These are phyloP conservation scores for Dynastes hyllus DNA, from an alignment of 2,888 invertebrate genomes.

Conservation along the genomic window DNA sequence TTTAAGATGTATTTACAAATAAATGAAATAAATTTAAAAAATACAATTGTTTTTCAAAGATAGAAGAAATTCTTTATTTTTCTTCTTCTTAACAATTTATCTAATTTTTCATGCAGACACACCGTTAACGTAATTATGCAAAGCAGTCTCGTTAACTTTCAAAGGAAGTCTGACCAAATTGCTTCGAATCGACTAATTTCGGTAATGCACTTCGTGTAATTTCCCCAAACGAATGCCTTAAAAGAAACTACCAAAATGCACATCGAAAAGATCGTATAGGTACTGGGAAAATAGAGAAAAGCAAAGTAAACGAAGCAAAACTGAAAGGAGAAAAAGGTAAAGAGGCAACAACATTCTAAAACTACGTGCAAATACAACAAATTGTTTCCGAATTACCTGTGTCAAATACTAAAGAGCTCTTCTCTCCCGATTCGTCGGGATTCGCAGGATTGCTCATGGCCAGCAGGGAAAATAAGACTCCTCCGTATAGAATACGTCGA, in stretches of 20 bases:
- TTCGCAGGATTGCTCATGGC: neutral
- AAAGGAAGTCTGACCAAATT: constrained; percentile 21
- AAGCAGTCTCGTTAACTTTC: constrained; percentile 32
- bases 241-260: constrained; percentile 8
- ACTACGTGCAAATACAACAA: constrained; percentile 49
- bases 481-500: neutral
- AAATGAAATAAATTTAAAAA: no score
- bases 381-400: constrained; percentile 49
- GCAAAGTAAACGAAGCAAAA: constrained; percentile 23
- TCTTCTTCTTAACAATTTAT: no score
- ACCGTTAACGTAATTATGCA: constrained; percentile 33
- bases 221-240: constrained; percentile 42
- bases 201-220: constrained; percentile 40
- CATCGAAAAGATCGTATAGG: neutral
- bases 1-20: no score
- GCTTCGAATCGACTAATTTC: constrained; percentile 43
- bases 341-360: constrained; percentile 34
- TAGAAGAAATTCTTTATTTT: no score
- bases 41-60: no score
- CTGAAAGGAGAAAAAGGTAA: constrained; percentile 14
- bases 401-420: constrained; percentile 47
- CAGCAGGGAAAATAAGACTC: constrained; percentile 13
- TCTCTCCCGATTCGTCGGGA: constrained; percentile 7
- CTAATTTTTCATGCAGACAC: neutral
- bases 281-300: neutral